phyloP scores from a whole-genome alignment of 1,140 invertebrate genomes.

The Listronotus oregonensis region DNA sequence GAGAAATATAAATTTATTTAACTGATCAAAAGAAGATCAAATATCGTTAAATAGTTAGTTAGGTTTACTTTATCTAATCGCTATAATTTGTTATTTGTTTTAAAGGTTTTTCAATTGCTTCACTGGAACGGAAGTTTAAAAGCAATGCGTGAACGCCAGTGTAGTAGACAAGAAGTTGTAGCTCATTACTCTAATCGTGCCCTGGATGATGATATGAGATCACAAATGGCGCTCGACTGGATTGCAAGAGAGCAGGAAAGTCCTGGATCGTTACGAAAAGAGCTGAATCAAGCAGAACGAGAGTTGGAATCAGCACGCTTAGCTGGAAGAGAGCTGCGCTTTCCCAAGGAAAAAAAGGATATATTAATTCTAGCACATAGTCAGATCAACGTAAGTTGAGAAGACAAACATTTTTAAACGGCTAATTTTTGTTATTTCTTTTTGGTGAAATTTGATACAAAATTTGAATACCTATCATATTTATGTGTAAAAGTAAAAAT shows the following conservation, averaged over 20 bases:
- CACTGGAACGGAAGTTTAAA: conserved; percentile 96
- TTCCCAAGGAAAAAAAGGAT: conserved; percentile 95
- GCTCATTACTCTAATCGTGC: conserved; percentile 90
- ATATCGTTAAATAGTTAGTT: too few relatives aligned
- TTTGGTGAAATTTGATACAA: not conserved
- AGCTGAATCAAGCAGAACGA: conserved; percentile 81
- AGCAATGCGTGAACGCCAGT: conserved; percentile 89
- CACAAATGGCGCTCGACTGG: conserved; percentile 95
- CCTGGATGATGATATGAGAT: conserved; percentile 92
- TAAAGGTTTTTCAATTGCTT: conserved; percentile 80
- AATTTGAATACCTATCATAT: not conserved
- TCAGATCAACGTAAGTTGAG: conserved; percentile 65
- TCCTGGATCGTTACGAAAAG: conserved; percentile 77
- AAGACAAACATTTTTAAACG: not conserved
- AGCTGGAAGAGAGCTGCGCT: conserved; percentile 87
- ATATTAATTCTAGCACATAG: conserved; percentile 87
- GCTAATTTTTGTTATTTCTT: not conserved
- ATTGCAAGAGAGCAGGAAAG: conserved; percentile 87
- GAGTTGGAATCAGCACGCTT: conserved; percentile 89
- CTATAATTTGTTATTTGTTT: not conserved
- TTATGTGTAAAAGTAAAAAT: not conserved
- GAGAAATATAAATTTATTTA: too few relatives aligned
- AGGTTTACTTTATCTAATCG: too few relatives aligned
- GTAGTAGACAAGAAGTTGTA: conserved; percentile 93
- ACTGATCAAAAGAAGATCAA: too few relatives aligned